A percentile compares a stretch with the other conserved stretches of the same genome.
These are phyloP conservation scores for Canis aureus DNA, from an alignment of 2,113 vertebrate genomes.

Conservation along the genomic window DNA sequence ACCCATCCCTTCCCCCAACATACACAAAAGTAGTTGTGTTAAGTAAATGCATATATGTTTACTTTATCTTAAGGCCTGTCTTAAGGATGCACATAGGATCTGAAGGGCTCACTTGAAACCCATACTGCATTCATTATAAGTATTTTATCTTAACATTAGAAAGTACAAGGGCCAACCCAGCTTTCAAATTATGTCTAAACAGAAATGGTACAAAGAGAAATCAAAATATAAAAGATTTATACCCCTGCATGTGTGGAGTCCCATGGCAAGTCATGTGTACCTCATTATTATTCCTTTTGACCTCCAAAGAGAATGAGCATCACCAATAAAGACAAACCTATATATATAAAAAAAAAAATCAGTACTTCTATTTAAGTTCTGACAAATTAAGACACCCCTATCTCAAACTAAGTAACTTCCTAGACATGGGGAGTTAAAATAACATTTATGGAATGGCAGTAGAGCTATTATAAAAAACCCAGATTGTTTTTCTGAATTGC, in stretches of 20 bases:
- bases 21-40: neutral
- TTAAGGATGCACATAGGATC: constrained; percentile 10
- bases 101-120: constrained; percentile 25
- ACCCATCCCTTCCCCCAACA: neutral
- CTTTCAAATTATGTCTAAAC: constrained; percentile 28
- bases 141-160: constrained; percentile 38
- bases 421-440: neutral
- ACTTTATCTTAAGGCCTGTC: neutral
- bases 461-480: neutral
- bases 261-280: neutral
- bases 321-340: constrained; percentile 25
- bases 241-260: neutral
- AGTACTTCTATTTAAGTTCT: constrained; percentile 33
- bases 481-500: neutral
- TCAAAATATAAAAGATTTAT: neutral
- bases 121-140: neutral
- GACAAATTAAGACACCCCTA: neutral
- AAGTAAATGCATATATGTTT: neutral
- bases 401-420: constrained; percentile 37
- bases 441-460: neutral
- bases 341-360: too few relatives aligned
- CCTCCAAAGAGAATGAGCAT: neutral
- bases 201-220: constrained; percentile 11
- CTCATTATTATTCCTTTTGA: neutral
- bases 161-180: neutral